These are phyloP conservation scores for Colostygia pectinataria DNA, from an alignment of 2,888 invertebrate genomes.

Conservation along the genomic window DNA sequence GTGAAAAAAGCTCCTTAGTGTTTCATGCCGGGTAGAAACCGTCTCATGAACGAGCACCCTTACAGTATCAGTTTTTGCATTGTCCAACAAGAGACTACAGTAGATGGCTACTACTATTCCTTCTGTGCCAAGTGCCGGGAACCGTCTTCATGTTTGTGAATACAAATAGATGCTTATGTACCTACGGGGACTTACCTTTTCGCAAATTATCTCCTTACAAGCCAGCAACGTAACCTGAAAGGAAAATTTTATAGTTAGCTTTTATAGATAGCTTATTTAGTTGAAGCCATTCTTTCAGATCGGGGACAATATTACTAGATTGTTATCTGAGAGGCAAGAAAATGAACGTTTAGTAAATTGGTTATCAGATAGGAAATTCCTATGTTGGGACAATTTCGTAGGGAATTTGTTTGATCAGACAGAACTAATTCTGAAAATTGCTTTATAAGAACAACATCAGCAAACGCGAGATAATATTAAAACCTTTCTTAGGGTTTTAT, in stretches of 20 bases:
- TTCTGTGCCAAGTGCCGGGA: conserved; percentile 14
- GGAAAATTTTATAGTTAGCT: conserved; percentile 54
- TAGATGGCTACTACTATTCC: background rate
- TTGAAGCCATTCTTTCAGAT: conserved; percentile 45
- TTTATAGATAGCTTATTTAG: conserved; percentile 54
- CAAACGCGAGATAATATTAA: background rate
- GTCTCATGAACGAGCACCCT: no score
- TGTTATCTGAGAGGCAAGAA: conserved; percentile 36
- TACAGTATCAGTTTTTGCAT: background rate
- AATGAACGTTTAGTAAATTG: conserved; percentile 38
- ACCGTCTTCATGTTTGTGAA: conserved; percentile 54
- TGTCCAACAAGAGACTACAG: no score
- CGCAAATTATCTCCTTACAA: conserved; percentile 72
- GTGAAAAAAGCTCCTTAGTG: no score
- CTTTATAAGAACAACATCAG: conserved; percentile 1
- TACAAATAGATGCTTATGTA: conserved; percentile 64
- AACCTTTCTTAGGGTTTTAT: conserved; percentile 4
- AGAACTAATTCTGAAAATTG: conserved; percentile 9
- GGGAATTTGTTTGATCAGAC: conserved; percentile 15
- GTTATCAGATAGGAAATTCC: conserved; percentile 25
- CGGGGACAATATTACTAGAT: conserved; percentile 40
- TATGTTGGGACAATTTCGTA: conserved; percentile 13
- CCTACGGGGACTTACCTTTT: conserved; percentile 63
- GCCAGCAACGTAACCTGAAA: conserved; percentile 71
- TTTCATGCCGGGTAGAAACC: no score